Base-by-base conservation (phyloP, 2,888 invertebrate genomes). In the Agelastica alni region DNA sequence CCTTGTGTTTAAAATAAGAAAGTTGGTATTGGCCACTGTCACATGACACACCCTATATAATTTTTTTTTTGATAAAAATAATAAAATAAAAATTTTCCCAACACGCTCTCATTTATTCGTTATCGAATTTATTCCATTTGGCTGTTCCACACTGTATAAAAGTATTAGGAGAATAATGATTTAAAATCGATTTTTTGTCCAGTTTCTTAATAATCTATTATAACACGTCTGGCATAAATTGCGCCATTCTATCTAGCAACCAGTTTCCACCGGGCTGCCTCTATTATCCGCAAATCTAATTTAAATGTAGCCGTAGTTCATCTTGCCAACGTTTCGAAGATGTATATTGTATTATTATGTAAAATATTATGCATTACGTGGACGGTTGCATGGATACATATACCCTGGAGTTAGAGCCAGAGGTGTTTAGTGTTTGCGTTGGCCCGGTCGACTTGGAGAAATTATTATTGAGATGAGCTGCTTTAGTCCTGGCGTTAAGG, bases 281-380 rank as follows among this genome's bases (percentile, higher is more conserved):
- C 16, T 30, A 39, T 52, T 52, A 52, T 39, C 41, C 45, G 31
- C 13, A 41, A 46, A 52, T 51, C 45, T 30, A 52, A 52, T 52
- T 41, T 34, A 46, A 43, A 45, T 32, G 10, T 12, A 39, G 32
- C 12, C 17, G 31, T 45, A 45, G 45, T 52, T 52, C 34, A 52
- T 45, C 32, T 41, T 32, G 14, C 12, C 39, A 41, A 12, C 44
- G 16, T 22, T 17, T 26, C 37, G 22, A 42, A 37, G 22, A 39
- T 44, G 51, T 52, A 39, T 45, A 52, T 52, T 52, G 46, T 39
- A 45, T 52, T 52, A 52, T 39, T 52, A 52, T 52, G 52, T 52
- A 46, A 45, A 52, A 52, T 52, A 52, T 39, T 45, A 52, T 52
- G 45, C 52, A 46, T 32, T 41, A 31, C 45, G 17, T 51, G 13